These are phyloP conservation scores for Brachyopa scutellaris DNA, from an alignment of 2,888 invertebrate genomes.

Conservation along the genomic window DNA sequence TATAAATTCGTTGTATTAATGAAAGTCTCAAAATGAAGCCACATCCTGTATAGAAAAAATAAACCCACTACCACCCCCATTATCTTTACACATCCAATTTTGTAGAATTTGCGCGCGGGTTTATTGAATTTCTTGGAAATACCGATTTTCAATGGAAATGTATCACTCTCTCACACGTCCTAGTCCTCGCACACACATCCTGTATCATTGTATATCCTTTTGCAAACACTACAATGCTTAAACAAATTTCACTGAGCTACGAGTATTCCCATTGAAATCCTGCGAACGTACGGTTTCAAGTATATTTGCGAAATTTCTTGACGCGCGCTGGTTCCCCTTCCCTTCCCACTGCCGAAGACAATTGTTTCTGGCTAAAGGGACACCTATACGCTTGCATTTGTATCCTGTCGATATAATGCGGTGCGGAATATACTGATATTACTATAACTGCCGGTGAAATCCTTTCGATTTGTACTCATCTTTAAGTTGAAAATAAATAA, in stretches of 20 bases:
- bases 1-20: neutral
- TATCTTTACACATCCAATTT: neutral
- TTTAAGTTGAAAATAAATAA: conserved; percentile 63
- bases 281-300: neutral
- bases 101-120: neutral
- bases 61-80: too few species aligned
- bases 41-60: neutral
- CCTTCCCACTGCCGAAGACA: too few species aligned
- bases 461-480: conserved; percentile 59
- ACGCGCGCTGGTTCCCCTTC: neutral
- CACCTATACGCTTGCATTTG: too few species aligned
- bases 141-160: neutral
- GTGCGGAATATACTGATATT: conserved; percentile 60
- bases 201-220: too few species aligned
- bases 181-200: neutral
- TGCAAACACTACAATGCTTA: neutral
- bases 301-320: too few species aligned
- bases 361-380: too few species aligned
- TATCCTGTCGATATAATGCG: neutral
- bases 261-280: too few species aligned
- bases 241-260: conserved; percentile 11
- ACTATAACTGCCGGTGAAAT: conserved; percentile 41
- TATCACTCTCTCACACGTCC: neutral
- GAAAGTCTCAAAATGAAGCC: neutral
- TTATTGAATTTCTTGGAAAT: conserved; percentile 2